Conservation (phyloP, 2,888 invertebrate genomes). For the Asteroscopus sphinx region DNA sequence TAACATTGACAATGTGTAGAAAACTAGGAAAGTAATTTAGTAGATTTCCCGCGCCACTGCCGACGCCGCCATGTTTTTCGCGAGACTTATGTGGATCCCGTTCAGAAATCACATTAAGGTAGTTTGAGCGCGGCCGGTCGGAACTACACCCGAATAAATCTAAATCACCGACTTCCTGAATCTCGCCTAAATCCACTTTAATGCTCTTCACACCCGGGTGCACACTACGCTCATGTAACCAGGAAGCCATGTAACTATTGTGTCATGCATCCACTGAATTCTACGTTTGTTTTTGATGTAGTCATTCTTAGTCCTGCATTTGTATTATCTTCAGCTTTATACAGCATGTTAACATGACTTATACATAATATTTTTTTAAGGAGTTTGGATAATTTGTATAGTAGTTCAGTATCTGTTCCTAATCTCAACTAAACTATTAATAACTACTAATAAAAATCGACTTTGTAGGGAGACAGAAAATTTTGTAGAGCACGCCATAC, state of each 20-base stretch:
- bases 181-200: slow-evolving; percentile 70
- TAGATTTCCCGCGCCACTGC: slow-evolving; percentile 67
- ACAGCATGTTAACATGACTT: no score
- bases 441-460: no score
- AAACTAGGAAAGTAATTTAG: slow-evolving; percentile 62
- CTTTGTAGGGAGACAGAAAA: no score
- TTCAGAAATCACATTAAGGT: slow-evolving; percentile 79
- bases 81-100: slow-evolving; percentile 67
- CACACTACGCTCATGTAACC: slow-evolving; percentile 45
- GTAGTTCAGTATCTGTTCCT: no score
- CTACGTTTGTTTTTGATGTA: slow-evolving; percentile 24
- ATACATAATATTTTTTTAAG: no score
- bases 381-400: no score
- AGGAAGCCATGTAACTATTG: slow-evolving; percentile 35
- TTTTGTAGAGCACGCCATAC: no score
- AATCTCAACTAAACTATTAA: no score
- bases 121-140: slow-evolving; percentile 72
- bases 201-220: slow-evolving; percentile 62
- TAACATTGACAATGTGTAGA: slow-evolving; percentile 34
- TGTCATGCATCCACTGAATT: slow-evolving; percentile 35
- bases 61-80: slow-evolving; percentile 68
- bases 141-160: slow-evolving; percentile 79
- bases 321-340: slow-evolving; percentile 6
- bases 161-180: slow-evolving; percentile 71
- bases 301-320: slow-evolving; percentile 20